Base-by-base conservation (phyloP, 2,888 invertebrate species). In the Dexiosoma caninum region DNA sequence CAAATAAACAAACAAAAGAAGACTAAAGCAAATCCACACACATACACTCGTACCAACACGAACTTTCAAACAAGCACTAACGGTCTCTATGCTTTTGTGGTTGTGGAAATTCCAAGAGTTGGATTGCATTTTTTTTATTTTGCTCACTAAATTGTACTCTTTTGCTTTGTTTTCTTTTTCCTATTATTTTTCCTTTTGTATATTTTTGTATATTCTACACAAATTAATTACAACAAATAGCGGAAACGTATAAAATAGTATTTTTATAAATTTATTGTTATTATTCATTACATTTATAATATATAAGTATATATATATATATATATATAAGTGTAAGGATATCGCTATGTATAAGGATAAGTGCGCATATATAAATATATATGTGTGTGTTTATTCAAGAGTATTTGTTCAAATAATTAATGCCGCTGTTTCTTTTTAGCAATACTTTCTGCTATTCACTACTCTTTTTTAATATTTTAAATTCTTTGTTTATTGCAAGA, bases 171-270 rank as follows among this genome's bases (percentile, higher is more conserved):
- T 51, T 14, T 5, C n/a, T n/a, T n/a, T n/a, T n/a, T n/a, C n/a
- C n/a, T n/a, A n/a, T 55, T 9, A 42, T 12, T 49, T 27, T 23
- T 59, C 16, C 16, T 27, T 1, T 32, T 30, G n/a, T 35, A 4
- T 35, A 4, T 49, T 51, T 76, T 49, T 37, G 4, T 6, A n/a
- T 37, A 37, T 12, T 27, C 64, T 66, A 30, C 19, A 75, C 71
- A 81, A 81, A 81, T 81, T 76, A 81, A 76, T 76, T 76, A 77
- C 72, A 76, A 72, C 55, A 76, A 72, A 71, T 60, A 60, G 51
- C 60, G 55, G 35, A 76, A 76, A 53, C 66, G 59, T 55, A 51
- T 46, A 70, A 59, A 64, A 40, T 71, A 77, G 8, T 51, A 37
- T 59, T 51, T 66, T 21, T 46, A n/a, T 7, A n/a, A n/a, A 35